These are phyloP conservation scores for Crossaster papposus DNA, from an alignment of 53 echinoderm and acorn worm genomes.

Conservation along the genomic window DNA sequence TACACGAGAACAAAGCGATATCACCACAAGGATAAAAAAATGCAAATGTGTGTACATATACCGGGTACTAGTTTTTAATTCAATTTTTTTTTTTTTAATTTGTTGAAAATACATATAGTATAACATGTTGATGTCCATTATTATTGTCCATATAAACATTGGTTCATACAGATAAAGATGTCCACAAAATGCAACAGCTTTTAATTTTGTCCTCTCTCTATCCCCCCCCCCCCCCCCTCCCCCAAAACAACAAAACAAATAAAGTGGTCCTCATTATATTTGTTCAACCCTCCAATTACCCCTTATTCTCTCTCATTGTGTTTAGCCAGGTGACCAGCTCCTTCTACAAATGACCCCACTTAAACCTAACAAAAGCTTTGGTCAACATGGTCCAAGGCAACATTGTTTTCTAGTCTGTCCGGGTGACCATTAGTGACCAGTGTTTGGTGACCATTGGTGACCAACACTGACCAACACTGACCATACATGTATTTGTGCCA, in stretches of 20 bases:
- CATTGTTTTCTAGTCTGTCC: slow-evolving; percentile 14
- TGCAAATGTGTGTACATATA: no score
- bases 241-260: not conserved
- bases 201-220: not conserved
- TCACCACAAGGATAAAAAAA: no score
- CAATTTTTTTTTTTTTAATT: no score
- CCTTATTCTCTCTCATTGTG: not conserved
- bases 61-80: no score
- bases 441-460: not conserved
- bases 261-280: not conserved
- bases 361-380: not conserved
- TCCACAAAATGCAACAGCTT: not conserved
- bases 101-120: no score
- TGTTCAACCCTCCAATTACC: not conserved
- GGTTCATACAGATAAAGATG: no score
- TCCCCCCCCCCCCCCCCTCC: not conserved
- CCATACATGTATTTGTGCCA: no score
- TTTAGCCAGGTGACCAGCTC: not conserved
- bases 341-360: not conserved
- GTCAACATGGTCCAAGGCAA: not conserved
- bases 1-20: no score
- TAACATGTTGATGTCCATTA: no score
- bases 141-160: no score
- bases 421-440: not conserved
- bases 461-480: not conserved